Conservation (phyloP, 2,888 invertebrate species). For the Dynastes grantii region DNA sequence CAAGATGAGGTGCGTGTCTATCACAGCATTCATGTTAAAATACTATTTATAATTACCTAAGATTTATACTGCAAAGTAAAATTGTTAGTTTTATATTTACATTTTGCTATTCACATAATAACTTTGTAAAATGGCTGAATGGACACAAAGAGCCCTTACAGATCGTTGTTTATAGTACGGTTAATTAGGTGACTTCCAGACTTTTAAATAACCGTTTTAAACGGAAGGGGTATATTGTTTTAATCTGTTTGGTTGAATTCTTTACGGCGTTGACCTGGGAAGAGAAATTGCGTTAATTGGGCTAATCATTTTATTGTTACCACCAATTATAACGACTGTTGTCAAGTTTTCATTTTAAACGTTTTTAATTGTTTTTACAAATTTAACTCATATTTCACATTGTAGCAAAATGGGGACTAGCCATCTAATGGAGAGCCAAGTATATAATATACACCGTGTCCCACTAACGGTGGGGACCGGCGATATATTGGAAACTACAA, state of each 20-base stretch:
- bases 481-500: too few species aligned
- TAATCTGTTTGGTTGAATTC: slow-evolving; percentile 36
- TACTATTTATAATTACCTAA: too few species aligned
- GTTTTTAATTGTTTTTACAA: slow-evolving; percentile 6
- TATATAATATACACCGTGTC: too few species aligned
- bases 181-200: slow-evolving; percentile 33
- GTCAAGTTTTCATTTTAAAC: slow-evolving; percentile 22
- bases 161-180: slow-evolving; percentile 6
- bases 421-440: too few species aligned
- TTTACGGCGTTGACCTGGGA: slow-evolving; percentile 39
- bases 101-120: too few species aligned
- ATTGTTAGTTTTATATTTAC: too few species aligned
- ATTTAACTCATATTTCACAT: not conserved
- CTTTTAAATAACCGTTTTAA: slow-evolving; percentile 34
- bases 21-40: too few species aligned
- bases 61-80: too few species aligned
- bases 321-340: slow-evolving; percentile 30
- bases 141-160: too few species aligned
- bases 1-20: too few species aligned
- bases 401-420: not conserved
- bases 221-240: slow-evolving; percentile 25
- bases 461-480: too few species aligned
- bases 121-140: too few species aligned
- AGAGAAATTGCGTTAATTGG: slow-evolving; percentile 39
- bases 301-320: slow-evolving; percentile 42